Evolutionary conservation across 1,140 invertebrate genomes (phyloP).

Genomic region (Drosophila azteca): DNA sequence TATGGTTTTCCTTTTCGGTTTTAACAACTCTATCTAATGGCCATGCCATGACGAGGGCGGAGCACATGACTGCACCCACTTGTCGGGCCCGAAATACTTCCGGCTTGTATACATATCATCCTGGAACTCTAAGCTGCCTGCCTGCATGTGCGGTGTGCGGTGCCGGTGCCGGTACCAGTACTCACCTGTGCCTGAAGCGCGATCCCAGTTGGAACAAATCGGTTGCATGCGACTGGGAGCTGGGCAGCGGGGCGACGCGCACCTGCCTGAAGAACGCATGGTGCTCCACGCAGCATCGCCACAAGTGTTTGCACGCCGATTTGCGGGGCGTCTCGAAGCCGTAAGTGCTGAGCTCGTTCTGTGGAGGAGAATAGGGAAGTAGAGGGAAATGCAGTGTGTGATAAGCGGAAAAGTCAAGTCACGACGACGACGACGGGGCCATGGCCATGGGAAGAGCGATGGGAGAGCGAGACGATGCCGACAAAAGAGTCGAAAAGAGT

Average conservation of each 20-base stretch:
- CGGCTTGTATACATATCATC: conserved; percentile 39
- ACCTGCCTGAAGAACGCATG: conserved; percentile 98
- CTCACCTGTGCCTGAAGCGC: conserved; percentile 88
- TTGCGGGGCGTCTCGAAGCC: conserved; percentile 97
- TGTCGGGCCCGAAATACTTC: conserved; percentile 38
- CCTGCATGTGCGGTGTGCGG: too few species aligned
- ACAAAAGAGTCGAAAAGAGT: conserved; percentile 35
- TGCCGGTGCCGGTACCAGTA: conserved; percentile 17
- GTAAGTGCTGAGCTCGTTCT: conserved; percentile 97
- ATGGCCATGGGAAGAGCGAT: conserved; percentile 16
- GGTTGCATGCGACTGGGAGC: conserved; percentile 85
- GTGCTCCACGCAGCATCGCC: conserved; percentile 99
- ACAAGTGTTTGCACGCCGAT: conserved; percentile 97
- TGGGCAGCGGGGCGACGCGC: conserved; percentile 88
- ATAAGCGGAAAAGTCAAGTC: conserved; percentile 77
- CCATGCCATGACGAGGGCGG: conserved; percentile 13
- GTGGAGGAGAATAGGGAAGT: conserved; percentile 54
- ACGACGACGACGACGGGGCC: conserved; percentile 44
- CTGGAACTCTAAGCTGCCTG: background rate
- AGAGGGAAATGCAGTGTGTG: conserved; percentile 53
- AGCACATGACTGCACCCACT: conserved; percentile 55
- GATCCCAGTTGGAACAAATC: conserved; percentile 90
- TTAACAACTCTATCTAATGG: conserved; percentile 36
- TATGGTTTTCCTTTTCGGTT: conserved; percentile 23
- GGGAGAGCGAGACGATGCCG: conserved; percentile 31